phyloP scores from a whole-genome alignment of 2,113 vertebrate genomes.

The Spea bombifrons region DNA sequence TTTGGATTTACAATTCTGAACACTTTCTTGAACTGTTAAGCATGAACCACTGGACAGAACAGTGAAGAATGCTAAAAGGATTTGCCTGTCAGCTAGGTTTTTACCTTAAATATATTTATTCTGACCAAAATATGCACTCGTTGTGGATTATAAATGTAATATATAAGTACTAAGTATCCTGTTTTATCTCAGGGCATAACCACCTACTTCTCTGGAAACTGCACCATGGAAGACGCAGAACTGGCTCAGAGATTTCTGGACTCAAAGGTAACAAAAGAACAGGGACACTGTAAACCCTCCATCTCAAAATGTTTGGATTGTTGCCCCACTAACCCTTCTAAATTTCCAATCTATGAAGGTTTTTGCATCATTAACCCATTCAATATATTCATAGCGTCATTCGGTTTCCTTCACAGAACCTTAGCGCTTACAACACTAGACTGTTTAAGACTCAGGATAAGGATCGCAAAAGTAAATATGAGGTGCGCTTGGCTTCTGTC shows the following conservation, averaged over 20 bases:
- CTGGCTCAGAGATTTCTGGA: constrained; percentile 84
- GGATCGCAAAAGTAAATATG: constrained; percentile 68
- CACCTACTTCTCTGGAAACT: constrained; percentile 87
- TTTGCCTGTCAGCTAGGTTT: no score
- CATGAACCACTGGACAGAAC: no score
- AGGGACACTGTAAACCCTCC: not conserved
- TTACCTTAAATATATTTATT: no score
- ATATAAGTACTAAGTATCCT: not conserved
- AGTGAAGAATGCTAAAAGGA: no score
- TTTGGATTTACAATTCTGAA: no score
- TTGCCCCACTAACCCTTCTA: not conserved
- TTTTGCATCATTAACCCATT: not conserved
- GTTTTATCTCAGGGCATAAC: constrained; percentile 72
- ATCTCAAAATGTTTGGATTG: not conserved
- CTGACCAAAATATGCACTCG: no score
- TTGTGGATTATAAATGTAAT: no score
- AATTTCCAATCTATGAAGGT: not conserved
- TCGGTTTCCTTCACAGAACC: constrained; percentile 64
- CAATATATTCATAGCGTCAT: no score
- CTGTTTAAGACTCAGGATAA: constrained; percentile 74
- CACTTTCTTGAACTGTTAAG: no score
- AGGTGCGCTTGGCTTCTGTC: constrained; percentile 86
- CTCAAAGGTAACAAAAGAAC: constrained; percentile 69
- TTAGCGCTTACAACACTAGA: constrained; percentile 88
- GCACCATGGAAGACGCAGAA: constrained; percentile 81